phyloP scores from a whole-genome alignment of 2,113 vertebrate species.

The Bostrychus sinensis region DNA sequence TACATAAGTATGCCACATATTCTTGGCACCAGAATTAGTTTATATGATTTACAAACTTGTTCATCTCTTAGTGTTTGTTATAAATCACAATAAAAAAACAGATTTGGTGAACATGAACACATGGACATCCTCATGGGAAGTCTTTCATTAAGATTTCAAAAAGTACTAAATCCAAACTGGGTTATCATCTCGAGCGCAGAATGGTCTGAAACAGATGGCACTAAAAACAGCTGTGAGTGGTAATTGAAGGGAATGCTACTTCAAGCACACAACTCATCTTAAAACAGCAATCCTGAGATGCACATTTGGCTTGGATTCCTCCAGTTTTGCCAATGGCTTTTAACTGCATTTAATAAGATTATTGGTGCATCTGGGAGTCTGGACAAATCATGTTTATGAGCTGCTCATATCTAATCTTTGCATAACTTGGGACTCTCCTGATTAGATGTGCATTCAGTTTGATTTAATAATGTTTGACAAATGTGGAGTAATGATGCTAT shows the following conservation, averaged over 20 bases:
- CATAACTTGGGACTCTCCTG: constrained; percentile 18
- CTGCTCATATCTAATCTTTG: constrained; percentile 29
- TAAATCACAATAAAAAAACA: not conserved
- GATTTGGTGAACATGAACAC: constrained; percentile 4
- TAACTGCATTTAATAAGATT: constrained; percentile 27
- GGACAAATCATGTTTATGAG: constrained; percentile 10
- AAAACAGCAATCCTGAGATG: constrained; percentile 11
- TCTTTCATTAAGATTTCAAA: constrained; percentile 1
- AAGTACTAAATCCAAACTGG: constrained; percentile 5
- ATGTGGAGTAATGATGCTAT: no score
- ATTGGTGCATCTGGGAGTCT: constrained; percentile 5
- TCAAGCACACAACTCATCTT: constrained; percentile 15
- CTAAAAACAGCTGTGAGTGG: constrained; percentile 18
- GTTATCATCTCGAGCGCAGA: constrained; percentile 1
- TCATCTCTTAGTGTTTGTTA: no score
- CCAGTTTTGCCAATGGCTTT: constrained; percentile 11
- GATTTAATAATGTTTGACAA: constrained; percentile 28
- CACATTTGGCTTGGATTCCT: constrained; percentile 18
- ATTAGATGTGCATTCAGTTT: constrained; percentile 27
- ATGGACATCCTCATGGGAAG: not conserved
- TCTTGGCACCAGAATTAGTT: no score
- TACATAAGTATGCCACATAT: no score
- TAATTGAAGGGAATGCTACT: constrained; percentile 29
- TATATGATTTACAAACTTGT: no score
- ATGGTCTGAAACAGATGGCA: constrained; percentile 9